phyloP scores from a whole-genome alignment of 2,888 invertebrate genomes.

The Lepidocyrtinus sp. region DNA sequence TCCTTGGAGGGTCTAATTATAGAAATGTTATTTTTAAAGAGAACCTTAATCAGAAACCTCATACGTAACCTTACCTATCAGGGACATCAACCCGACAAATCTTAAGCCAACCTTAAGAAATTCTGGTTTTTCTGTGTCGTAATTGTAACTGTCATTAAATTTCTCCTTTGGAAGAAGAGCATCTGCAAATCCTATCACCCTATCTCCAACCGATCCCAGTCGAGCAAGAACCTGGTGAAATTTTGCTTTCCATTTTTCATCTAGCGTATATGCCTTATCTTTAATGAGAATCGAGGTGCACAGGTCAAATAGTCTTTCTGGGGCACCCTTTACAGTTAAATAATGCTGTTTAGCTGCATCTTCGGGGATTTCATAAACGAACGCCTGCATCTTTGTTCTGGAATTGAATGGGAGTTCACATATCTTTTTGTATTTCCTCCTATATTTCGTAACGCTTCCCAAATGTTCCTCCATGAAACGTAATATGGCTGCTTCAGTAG shows the following conservation, averaged over 20 bases:
- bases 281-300: constrained; percentile 52
- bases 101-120: constrained; percentile 45
- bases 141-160: constrained; percentile 47
- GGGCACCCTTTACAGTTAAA: constrained; percentile 56
- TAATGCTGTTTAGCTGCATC: constrained; percentile 26
- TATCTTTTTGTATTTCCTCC: constrained; percentile 62
- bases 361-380: constrained; percentile 60
- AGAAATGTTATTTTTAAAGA: too few relatives aligned
- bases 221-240: constrained; percentile 40
- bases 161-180: constrained; percentile 50
- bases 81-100: constrained; percentile 59
- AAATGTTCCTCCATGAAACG: constrained; percentile 58
- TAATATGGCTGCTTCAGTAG: constrained; percentile 66
- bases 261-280: constrained; percentile 38
- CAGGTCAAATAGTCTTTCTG: constrained; percentile 54
- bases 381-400: constrained; percentile 64
- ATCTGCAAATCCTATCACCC: constrained; percentile 63
- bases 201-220: constrained; percentile 55
- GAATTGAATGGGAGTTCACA: constrained; percentile 69
- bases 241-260: constrained; percentile 39
- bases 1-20: constrained; percentile 49
- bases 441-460: constrained; percentile 61
- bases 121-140: constrained; percentile 52
- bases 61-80: constrained; percentile 57
- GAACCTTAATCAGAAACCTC: background rate